Base-by-base conservation (phyloP, 1,140 invertebrate genomes). In the Spodoptera frugiperda region DNA sequence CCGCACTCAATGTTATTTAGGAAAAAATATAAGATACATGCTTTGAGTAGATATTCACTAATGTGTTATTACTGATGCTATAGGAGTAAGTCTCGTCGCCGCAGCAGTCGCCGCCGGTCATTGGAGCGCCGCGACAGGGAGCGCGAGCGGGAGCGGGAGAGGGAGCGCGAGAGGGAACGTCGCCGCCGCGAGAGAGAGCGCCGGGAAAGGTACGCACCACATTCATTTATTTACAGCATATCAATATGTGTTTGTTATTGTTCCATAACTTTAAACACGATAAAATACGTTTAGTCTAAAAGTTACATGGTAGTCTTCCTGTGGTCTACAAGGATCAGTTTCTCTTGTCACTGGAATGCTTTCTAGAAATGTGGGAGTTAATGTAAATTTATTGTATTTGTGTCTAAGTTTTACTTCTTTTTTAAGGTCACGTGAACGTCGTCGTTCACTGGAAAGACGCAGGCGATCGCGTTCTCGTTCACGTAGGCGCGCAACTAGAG, bases 371-470 rank as follows among this genome's bases (percentile, higher is more conserved):
- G 54, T 55, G n/a, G 17, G 3, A 25, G 25, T 25, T 4, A 25
- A 25, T 3, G 25, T 25, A 2, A 15, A 0, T 11, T 55, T 15
- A 55, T 55, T 17, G 17, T 30, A 67, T 25, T 25, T 0, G 19
- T 30, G n/a, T 68, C 15, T 33, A 3, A 11, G 1, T 14, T 68
- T 53, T 14, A 3, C 0, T 44, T 39, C 65, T 46, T 53, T 48
- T 53, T 81, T 74, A 82, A 94, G 93, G 86, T 94, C 94, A 54
- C 89, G 93, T 73, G 94, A 94, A 88, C 91, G 95, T 81, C 95
- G 95, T 78, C 88, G 95, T 79, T 96, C 95, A 53, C 91, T 95
- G 53, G 94, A 94, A 84, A 89, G 91, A 82, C 94, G 94, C 74
- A 94, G 95, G 79, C 89, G 93, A 17, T 92, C 95, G 73, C 91